Evolutionary conservation across 2,113 vertebrate species (phyloP), one percentile per base, ranked within the genome.

Genomic region (Riparia riparia): DNA sequence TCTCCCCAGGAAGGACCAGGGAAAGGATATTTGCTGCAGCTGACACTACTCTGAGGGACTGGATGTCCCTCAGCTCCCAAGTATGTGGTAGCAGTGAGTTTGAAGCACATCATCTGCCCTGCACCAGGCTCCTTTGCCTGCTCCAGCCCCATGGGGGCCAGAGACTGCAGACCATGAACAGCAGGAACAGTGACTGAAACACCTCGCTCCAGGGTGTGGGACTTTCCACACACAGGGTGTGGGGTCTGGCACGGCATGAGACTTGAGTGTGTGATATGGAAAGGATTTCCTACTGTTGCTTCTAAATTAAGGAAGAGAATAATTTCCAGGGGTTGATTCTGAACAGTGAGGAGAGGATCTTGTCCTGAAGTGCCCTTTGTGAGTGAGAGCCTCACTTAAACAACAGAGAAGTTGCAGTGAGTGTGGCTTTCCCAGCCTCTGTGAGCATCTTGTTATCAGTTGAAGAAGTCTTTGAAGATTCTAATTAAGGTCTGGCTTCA

Each of bases 391-490:
- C 22, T 74, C 25, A 88, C 61, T 72, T 56, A 42, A 82, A 60
- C 2, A 5, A 31, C 57, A 79, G 41, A 60, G 44, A 72, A 89
- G 16, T 29, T 10, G 2, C 41, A 32, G 21, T 14, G 44, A 86
- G 44, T 0, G 1, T 20, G 15, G 20, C 12, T 79, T 93, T 87
- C 26, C 45, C 51, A 86, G 31, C n/a, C 50, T 50, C 58, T 51
- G 17, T 56, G 39, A 90, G 26, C 53, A 42, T 7, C 73, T 84
- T 66, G 10, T 56, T 90, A 86, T 49, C 72, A 78, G 45, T 57
- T 41, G 20, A 20, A 91, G 53, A 80, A 95, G 58, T 45, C 76
- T 72, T 71, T 78, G 49, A 90, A 95, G 77, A 78, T 45, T 61
- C 49, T 77, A 60, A 63, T 71, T 79, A 92, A 91, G 45, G 56